Conservation (phyloP, 2,888 invertebrate genomes). For the Amiota communis region DNA sequence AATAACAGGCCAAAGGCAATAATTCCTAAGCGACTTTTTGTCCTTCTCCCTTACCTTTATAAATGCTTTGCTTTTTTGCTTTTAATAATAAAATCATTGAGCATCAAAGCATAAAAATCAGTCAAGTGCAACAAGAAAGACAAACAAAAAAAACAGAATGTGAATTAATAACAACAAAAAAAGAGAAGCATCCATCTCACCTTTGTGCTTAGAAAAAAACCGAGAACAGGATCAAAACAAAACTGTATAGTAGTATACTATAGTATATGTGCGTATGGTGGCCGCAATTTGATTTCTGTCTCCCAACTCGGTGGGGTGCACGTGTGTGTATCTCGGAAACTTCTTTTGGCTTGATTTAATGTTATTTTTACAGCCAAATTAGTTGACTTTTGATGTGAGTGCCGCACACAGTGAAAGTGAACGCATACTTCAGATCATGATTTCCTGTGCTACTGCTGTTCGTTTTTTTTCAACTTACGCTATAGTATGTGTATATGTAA, state of each 20-base stretch:
- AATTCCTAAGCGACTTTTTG: background rate
- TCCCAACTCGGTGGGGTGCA: background rate
- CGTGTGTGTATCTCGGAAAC: background rate
- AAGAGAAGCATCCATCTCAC: background rate
- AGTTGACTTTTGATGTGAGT: conserved; percentile 64
- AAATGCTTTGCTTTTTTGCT: conserved; percentile 33
- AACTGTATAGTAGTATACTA: no score
- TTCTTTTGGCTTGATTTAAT: conserved; percentile 54
- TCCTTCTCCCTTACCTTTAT: background rate
- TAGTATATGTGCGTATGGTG: background rate
- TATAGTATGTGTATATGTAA: conserved; percentile 40
- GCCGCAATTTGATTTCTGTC: conserved; percentile 14
- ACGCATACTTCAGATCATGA: no score
- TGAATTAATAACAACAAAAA: background rate
- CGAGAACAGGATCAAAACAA: background rate
- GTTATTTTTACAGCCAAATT: conserved; percentile 66
- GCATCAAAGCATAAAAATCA: conserved; percentile 73
- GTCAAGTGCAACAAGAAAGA: conserved; percentile 66
- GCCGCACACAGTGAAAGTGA: conserved; percentile 37
- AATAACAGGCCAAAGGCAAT: conserved; percentile 12
- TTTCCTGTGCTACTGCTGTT: no score
- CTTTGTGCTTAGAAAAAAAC: background rate
- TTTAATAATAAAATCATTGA: conserved; percentile 72
- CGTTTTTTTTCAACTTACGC: no score
- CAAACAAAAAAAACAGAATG: background rate